Evolutionary conservation across 2,888 invertebrate species (phyloP), one percentile per base, ranked within the genome.

Genomic region (Campoplex nolae): DNA sequence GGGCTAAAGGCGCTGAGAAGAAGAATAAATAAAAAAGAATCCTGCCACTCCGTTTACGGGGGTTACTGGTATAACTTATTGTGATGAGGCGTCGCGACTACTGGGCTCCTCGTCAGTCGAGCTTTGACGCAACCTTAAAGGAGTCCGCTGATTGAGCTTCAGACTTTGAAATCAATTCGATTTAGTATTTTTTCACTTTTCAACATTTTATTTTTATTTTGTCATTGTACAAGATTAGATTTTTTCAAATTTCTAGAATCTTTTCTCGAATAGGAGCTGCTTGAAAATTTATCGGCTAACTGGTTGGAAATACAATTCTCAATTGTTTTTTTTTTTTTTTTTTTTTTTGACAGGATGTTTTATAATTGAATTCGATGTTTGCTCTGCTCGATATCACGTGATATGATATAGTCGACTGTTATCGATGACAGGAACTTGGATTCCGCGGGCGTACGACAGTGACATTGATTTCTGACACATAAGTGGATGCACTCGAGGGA

Each of bases 1-100:
- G 88, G 88, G 87, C 88, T 83, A 83, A 83, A 73, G 71, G 85
- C 78, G 85, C 81, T 78, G 70, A 38, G 42, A 83, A 38, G n/a
- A 77, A 35, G 8, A 48, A 28, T 6, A 11, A 28, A 28, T 42
- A 45, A 71, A 71, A 42, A 23, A 8, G 23, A 32, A 48, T 28
- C 48, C 42, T 23, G 38, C 58, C 38, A 56, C 42, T 13, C 38
- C 38, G 38, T 13, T 58, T 56, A 42, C 18, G 62, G 75, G 35
- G 11, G 9, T 73, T 54, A 35, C n/a, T 11, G 18, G 35, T 56
- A 56, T 71, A 62, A 75, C 32, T 58, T 23, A 28, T 42, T 58
- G 58, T 42, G 18, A 58, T 42, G 18, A 58, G 42, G 58, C 58
- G 58, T 58, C 74, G 42, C 23, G 56, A 74, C 54, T 54, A 56